These are phyloP conservation scores for Mesembrinibis cayennensis DNA, from an alignment of 2,113 vertebrate genomes.

Conservation along the genomic window DNA sequence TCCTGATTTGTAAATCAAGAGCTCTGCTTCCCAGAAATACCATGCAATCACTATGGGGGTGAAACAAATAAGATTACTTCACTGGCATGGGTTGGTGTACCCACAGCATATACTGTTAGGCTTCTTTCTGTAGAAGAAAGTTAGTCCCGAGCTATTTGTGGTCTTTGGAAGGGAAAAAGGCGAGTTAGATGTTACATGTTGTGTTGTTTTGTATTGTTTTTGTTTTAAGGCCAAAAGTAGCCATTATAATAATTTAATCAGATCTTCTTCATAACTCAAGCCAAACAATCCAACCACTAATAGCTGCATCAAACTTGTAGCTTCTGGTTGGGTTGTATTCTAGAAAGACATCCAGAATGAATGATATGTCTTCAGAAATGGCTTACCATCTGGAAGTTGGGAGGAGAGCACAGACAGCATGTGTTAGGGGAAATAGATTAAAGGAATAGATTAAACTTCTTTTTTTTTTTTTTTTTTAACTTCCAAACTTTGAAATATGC, in stretches of 20 bases:
- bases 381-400: neutral
- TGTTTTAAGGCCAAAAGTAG: neutral
- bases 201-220: neutral
- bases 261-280: neutral
- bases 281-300: constrained; percentile 11
- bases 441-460: neutral
- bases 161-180: neutral
- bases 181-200: neutral
- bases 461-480: neutral
- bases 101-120: neutral
- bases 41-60: neutral
- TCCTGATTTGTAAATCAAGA: neutral
- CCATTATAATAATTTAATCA: neutral
- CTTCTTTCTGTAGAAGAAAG: neutral
- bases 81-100: neutral
- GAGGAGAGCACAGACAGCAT: neutral
- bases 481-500: neutral
- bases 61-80: constrained; percentile 3
- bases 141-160: neutral
- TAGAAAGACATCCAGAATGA: neutral
- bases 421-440: neutral
- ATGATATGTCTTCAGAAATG: neutral
- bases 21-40: neutral
- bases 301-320: neutral
- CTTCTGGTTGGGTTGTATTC: neutral